Conservation (phyloP, 2,797 vertebrate species). For the Ficedula albicollis region DNA sequence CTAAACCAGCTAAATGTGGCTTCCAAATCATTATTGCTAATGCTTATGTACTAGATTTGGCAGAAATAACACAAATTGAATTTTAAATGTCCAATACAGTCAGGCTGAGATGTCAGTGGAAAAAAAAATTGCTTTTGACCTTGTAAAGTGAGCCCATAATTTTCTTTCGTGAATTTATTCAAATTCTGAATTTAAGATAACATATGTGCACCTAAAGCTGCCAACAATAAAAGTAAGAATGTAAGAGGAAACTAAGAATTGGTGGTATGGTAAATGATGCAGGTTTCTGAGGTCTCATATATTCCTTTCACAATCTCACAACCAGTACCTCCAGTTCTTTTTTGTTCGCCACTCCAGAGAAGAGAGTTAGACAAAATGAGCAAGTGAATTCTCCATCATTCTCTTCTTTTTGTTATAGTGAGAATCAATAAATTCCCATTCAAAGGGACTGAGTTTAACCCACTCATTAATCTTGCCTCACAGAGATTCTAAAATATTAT, state of each 20-base stretch:
- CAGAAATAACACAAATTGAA: conserved; percentile 45
- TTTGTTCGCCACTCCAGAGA: conserved; percentile 55
- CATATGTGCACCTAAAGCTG: neutral
- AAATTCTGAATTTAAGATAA: conserved; percentile 54
- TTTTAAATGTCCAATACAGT: neutral
- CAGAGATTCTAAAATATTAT: conserved; percentile 62
- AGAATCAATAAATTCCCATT: conserved; percentile 68
- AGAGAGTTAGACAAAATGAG: conserved; percentile 47
- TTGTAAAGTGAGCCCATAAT: conserved; percentile 21
- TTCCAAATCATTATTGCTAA: conserved; percentile 46
- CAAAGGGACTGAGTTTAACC: conserved; percentile 30
- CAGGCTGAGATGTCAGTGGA: conserved; percentile 10
- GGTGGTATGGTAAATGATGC: neutral
- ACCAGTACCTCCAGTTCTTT: conserved; percentile 47
- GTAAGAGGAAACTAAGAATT: neutral
- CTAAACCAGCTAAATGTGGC: neutral
- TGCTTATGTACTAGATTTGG: conserved; percentile 10
- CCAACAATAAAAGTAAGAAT: conserved; percentile 22
- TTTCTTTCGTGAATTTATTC: conserved; percentile 45
- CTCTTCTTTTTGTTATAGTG: conserved; percentile 48
- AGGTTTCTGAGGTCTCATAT: conserved; percentile 11
- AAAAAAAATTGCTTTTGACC: conserved; percentile 29
- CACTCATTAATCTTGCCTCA: conserved; percentile 59
- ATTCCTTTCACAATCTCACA: conserved; percentile 27
- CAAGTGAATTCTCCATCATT: conserved; percentile 55